Evolutionary conservation across 2,888 invertebrate genomes (phyloP), one percentile per base, ranked within the genome.

Genomic region (Ectemnius cavifrons): DNA sequence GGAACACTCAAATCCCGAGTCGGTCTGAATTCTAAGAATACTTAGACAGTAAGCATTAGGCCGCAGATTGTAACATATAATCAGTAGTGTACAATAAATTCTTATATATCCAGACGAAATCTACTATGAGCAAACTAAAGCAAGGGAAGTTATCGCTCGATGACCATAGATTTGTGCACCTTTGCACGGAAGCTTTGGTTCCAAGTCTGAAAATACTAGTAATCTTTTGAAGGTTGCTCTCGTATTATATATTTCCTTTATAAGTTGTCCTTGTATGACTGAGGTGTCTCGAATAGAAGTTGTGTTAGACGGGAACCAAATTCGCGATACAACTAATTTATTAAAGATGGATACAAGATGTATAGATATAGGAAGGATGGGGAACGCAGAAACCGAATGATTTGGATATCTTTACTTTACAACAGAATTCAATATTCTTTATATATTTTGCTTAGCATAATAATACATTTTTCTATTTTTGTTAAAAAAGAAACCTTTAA

Each of bases 21-120:
- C 58, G 27, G 64, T 28, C 58, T 14, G 60, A 67, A 75, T 75
- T 75, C 72, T 69, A 76, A 72, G 58, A 67, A n/a, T 45, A 14
- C 56, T 64, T 59, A 13, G 45, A 4, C 20, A 62, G 18, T 47
- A 46, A 62, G 47, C 63, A 49, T n/a, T 66, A 49, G 37, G 59
- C 60, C 27, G 52, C 59, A 60, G 62, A 73, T 56, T 78, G 77
- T 78, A 78, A 78, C 76, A 78, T 78, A 78, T 72, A 73, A 78
- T 78, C 72, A 69, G 76, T 77, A 77, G 37, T 27, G 52, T 61
- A 60, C 60, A 67, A 45, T 37, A 71, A 58, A 45, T 63, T 70
- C 62, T 64, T 58, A 71, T 47, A 18, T 56, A 58, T 63, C 46
- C 20, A 61, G 45, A 57, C 49, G 23, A 62, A 69, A 61, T 73